Percentiles rank a stretch among this genome's conserved stretches.
Evolutionary conservation across 2,888 invertebrate genomes (phyloP).

Genomic region (Cheilosia variabilis): DNA sequence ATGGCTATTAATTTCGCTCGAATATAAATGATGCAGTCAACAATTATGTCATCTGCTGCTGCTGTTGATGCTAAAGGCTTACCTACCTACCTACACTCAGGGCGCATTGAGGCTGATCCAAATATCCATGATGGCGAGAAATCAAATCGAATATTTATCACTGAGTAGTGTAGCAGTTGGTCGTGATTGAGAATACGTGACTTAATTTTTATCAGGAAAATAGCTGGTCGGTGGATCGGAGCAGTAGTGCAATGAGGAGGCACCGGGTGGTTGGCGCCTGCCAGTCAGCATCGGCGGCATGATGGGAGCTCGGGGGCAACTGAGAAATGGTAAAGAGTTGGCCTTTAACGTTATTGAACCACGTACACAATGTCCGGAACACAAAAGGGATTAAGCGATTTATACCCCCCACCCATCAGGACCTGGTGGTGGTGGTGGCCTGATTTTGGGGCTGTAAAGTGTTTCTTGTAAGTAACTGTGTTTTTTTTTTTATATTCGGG

Average conservation of each 20-base stretch:
- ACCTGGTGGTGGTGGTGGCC: constrained; percentile 23
- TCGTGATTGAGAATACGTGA: constrained; percentile 82
- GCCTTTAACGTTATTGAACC: constrained; percentile 66
- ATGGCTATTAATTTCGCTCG: constrained; percentile 71
- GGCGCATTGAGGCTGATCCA: constrained; percentile 40
- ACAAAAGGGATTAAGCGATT: constrained; percentile 75
- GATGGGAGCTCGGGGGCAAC: constrained; percentile 19
- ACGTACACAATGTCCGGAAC: constrained; percentile 72
- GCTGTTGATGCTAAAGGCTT: background rate
- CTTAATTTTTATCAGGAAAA: constrained; percentile 80
- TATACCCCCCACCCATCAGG: constrained; percentile 47
- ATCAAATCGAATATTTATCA: constrained; percentile 75
- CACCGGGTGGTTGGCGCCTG: background rate
- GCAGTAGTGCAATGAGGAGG: constrained; percentile 8
- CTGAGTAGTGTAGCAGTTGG: constrained; percentile 78
- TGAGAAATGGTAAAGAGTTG: constrained; percentile 60
- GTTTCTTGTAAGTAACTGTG: constrained; percentile 68
- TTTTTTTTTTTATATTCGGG: constrained; percentile 50
- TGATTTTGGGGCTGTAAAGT: constrained; percentile 40
- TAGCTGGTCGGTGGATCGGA: constrained; percentile 45
- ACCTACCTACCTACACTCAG: background rate
- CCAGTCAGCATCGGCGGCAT: background rate
- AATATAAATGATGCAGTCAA: constrained; percentile 73
- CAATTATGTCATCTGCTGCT: constrained; percentile 65
- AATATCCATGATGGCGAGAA: constrained; percentile 44